Conservation (phyloP, 2,797 vertebrate species). For the Mycteria americana region DNA sequence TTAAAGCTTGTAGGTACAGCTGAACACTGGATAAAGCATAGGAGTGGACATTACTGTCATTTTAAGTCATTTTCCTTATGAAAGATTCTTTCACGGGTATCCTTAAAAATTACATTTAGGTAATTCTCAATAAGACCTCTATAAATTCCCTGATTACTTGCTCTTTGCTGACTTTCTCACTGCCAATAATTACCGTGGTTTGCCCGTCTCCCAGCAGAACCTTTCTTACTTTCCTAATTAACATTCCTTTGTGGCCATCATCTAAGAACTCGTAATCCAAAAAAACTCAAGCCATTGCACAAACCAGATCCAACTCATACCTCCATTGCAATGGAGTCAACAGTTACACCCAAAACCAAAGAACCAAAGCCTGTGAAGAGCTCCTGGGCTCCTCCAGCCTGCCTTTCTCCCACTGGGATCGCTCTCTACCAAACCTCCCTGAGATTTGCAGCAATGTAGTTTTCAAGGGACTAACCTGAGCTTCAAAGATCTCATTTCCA, state of each 20-base stretch:
- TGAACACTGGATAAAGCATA: not conserved
- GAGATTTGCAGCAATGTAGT: not conserved
- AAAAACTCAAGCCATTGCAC: conserved; percentile 43
- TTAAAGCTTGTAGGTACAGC: not conserved
- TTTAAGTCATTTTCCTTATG: not conserved
- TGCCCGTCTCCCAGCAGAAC: conserved; percentile 26
- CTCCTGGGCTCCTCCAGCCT: not conserved
- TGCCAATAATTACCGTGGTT: conserved; percentile 5
- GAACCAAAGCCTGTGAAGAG: not conserved
- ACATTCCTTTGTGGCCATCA: conserved; percentile 55
- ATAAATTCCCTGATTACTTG: not conserved
- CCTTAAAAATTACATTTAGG: not conserved
- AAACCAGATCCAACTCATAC: conserved; percentile 33
- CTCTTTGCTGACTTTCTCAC: conserved; percentile 40
- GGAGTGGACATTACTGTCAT: not conserved
- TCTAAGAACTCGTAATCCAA: not conserved
- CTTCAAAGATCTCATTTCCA: not conserved
- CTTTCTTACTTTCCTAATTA: conserved; percentile 45
- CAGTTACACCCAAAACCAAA: conserved; percentile 50
- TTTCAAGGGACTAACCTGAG: not conserved
- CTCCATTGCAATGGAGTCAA: conserved; percentile 36
- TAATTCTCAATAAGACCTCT: not conserved
- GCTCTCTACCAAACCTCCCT: not conserved
- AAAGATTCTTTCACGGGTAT: not conserved
- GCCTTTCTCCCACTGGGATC: not conserved